phyloP scores from a whole-genome alignment of 2,888 invertebrate genomes.

The Pseudoips prasinana region DNA sequence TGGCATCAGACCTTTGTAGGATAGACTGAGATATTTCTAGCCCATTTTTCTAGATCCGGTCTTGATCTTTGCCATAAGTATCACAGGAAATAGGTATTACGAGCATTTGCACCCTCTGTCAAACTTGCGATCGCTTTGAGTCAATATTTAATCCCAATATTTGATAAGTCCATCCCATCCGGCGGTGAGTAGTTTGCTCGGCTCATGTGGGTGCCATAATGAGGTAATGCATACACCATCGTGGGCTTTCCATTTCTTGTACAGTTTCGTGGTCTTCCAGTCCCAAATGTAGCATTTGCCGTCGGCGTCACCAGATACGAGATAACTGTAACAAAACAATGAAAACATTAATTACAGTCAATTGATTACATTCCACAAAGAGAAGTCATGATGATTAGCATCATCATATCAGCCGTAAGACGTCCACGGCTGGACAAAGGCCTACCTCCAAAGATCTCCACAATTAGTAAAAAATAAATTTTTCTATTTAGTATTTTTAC shows the following conservation, averaged over 20 bases:
- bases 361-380: no score
- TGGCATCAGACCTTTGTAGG: background rate
- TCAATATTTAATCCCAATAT: slow-evolving; percentile 93
- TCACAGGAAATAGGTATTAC: no score
- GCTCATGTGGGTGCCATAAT: slow-evolving; percentile 99
- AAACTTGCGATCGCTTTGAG: slow-evolving; percentile 37
- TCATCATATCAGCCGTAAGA: no score
- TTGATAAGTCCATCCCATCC: slow-evolving; percentile 99
- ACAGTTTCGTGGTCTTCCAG: slow-evolving; percentile 99
- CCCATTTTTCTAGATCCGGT: no score
- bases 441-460: no score
- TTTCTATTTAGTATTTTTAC: no score
- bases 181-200: slow-evolving; percentile 97
- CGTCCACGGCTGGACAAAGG: no score
- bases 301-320: slow-evolving; percentile 99
- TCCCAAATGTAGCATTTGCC: slow-evolving; percentile 99
- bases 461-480: no score
- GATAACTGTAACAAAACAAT: slow-evolving; percentile 86
- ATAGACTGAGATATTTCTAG: no score
- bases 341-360: no score
- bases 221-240: slow-evolving; percentile 97
- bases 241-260: slow-evolving; percentile 99
- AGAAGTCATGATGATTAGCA: background rate
- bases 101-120: no score
- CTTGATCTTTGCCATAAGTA: no score